phyloP scores from a whole-genome alignment of 2,113 vertebrate genomes.

The Menura novaehollandiae region DNA sequence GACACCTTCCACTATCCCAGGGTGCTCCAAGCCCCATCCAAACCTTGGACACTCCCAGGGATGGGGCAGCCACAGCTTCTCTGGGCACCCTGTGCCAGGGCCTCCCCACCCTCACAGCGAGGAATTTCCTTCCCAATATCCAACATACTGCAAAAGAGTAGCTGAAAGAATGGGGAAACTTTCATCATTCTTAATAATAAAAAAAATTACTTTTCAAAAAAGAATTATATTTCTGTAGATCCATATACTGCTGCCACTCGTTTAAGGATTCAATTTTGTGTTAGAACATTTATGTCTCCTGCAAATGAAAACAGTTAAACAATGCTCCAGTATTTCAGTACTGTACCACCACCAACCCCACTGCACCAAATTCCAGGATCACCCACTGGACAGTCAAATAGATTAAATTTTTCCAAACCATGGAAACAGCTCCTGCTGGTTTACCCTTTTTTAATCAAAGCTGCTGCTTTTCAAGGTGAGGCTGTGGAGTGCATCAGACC shows the following conservation, averaged over 20 bases:
- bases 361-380: neutral
- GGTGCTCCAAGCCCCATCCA: rapidly evolving
- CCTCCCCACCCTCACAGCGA: rapidly evolving
- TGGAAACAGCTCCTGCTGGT: neutral
- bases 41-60: rapidly evolving
- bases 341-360: neutral
- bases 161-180: neutral
- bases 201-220: neutral
- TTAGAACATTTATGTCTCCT: neutral
- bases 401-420: neutral
- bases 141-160: neutral
- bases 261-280: neutral
- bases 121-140: neutral
- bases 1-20: neutral
- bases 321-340: neutral
- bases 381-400: neutral
- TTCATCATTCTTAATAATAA: neutral
- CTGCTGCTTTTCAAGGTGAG: neutral
- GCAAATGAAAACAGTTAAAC: neutral
- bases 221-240: neutral
- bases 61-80: neutral
- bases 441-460: neutral
- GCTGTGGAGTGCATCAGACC: neutral
- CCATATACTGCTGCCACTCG: neutral
- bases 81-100: neutral